Evolutionary conservation across 2,797 vertebrate species (phyloP), one percentile per base, ranked within the genome.

Genomic region (Odontamblyopus lacepedii): DNA sequence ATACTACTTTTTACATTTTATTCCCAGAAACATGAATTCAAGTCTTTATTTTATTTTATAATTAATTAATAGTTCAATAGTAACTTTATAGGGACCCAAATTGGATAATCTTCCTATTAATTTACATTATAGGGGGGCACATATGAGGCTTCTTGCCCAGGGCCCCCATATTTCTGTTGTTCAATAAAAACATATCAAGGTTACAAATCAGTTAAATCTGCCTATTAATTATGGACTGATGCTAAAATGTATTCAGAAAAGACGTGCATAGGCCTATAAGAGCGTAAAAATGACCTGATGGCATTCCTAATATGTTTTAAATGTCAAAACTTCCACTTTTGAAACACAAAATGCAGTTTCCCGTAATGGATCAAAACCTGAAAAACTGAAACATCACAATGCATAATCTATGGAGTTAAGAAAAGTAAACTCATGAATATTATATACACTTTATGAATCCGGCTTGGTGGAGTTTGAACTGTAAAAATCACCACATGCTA

Each of bases 401-500:
- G 66, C 72, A 70, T 69, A 29, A 74, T 69, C 30, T 67, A 69
- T 72, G 71, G 23, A 75, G 3, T 50, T 61, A 80, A 70, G 75
- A 71, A 74, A 64, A 75, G 71, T 72, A 12, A 57, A 23, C 0
- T 8, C 16, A 56, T 56, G 53, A 56, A 53, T 4, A 41, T 27
- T 59, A 29, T 29, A 27, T 48, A 48, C 57, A 27, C 4, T 72
- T 63, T 12, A 74, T 79, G 76, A 75, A 48, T 15, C 63, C 3
- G 4, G 44, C 44, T 48, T 13, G 13, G 15, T 15, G 35, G 35
- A 35, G 6, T 35, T 35, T 35, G 32, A 15, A 48, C 44, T 26
- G 44, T 51, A 87, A 82, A 78, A 73, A 83, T 51, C 64, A 69
- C 56, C 32, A 71, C 89, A 93, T 93, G 92, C 90, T 77, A 44